Base-by-base conservation (phyloP, 2,797 vertebrate species). In the Gymnodraco acuticeps region DNA sequence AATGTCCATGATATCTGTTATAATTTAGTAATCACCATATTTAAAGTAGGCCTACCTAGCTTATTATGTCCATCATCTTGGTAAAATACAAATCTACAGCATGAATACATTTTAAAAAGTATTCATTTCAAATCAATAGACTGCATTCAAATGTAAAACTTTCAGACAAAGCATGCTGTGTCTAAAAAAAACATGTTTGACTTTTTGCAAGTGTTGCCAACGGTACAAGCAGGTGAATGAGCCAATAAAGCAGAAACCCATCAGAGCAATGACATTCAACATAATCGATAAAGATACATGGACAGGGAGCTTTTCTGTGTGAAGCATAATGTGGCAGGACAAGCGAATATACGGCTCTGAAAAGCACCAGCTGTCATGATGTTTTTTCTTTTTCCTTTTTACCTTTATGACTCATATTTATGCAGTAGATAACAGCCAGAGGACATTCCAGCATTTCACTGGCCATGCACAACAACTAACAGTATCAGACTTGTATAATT, bases 201-300 rank as follows among this genome's bases (percentile, higher is more conserved):
- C 10, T 31, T 61, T n/a, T 51, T 50, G 15, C 3, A 47, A 38
- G 12, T n/a, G 6, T 27, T 33, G 20, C 15, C n/a, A 41, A 14
- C 12, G 5, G 47, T 41, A 61, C 20, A 59, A 48, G 20, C 63
- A 80, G 46, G 31, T 27, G 9, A 14, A 27, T 41, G 17, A 10
- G 15, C 23, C 33, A 72, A 7, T 53, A 58, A 14, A 70, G 41
- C 61, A 55, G 58, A 73, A 63, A 47, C 17, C 17, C 20, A 16
- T 23, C 23, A 23, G 23, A 20, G 41, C 58, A 23, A n/a, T 85
- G 71, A 73, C 77, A 79, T 70, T 76, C 42, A 67, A 55, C 6
- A 46, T 47, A 16, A 82, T 78, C 82, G 82, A 85, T 83, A 75
- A 77, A 63, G 53, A 77, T 63, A 72, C 70, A 79, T 43, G 68